These are phyloP conservation scores for Aphaenogaster ashmeadi DNA, from an alignment of 1,140 invertebrate genomes.

Conservation along the genomic window DNA sequence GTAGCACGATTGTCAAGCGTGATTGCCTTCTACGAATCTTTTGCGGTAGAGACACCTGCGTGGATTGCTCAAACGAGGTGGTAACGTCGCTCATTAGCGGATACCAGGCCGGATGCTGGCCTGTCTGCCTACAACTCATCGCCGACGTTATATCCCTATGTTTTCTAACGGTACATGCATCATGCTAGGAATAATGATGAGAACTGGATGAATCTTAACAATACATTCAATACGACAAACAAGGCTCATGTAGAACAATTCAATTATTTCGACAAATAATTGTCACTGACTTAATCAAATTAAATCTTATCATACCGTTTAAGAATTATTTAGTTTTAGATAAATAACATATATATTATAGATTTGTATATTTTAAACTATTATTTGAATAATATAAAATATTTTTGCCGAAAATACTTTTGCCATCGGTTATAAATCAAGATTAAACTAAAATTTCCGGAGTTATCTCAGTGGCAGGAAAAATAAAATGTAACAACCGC, in stretches of 20 bases:
- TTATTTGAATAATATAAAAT: neutral
- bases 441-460: neutral
- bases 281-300: neutral
- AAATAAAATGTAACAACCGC: constrained; percentile 33
- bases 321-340: neutral
- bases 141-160: constrained; percentile 4
- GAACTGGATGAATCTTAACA: neutral
- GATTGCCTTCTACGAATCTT: constrained; percentile 63
- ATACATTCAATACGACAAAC: neutral
- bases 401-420: neutral
- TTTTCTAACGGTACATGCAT: constrained; percentile 14
- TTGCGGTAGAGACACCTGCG: constrained; percentile 46
- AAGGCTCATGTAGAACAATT: neutral
- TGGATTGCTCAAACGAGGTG: constrained; percentile 61
- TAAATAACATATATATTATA: neutral
- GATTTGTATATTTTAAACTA: neutral
- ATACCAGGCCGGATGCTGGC: constrained; percentile 47
- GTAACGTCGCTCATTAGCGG: constrained; percentile 66
- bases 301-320: neutral
- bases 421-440: neutral
- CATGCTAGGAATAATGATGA: neutral
- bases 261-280: neutral
- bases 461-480: neutral
- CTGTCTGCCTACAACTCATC: constrained; percentile 26
- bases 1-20: constrained; percentile 15